Conservation (phyloP, 1,140 invertebrate genomes). For the Choristoneura fumiferana region DNA sequence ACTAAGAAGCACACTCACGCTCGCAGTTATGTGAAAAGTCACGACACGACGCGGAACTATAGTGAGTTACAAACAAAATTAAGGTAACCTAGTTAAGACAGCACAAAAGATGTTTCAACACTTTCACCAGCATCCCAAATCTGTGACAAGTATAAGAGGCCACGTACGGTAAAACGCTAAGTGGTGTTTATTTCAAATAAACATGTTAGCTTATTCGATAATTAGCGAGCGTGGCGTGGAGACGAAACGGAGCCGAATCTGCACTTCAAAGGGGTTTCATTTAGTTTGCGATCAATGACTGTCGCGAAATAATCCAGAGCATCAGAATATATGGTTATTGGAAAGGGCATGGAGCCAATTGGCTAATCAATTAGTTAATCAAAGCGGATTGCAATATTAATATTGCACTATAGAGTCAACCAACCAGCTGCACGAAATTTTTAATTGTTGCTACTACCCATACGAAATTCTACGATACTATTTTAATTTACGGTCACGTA, state of each 20-base stretch:
- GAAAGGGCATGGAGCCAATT: too few relatives aligned
- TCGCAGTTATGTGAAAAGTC: constrained; percentile 9
- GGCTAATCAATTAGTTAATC: too few relatives aligned
- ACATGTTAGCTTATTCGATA: neutral
- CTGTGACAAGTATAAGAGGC: neutral
- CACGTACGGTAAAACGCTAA: neutral
- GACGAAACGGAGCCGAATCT: neutral
- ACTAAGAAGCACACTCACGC: constrained; percentile 10
- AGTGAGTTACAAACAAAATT: constrained; percentile 10
- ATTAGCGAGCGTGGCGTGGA: neutral
- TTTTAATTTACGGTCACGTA: too few relatives aligned
- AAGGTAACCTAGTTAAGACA: constrained; percentile 5
- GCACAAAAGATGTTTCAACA: neutral
- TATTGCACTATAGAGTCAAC: too few relatives aligned
- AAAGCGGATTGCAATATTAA: too few relatives aligned
- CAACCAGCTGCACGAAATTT: too few relatives aligned
- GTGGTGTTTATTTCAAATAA: constrained; percentile 12
- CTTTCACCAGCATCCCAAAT: constrained; percentile 8
- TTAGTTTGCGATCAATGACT: too few relatives aligned
- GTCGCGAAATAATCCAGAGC: too few relatives aligned
- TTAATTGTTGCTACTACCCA: too few relatives aligned
- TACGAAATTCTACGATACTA: too few relatives aligned
- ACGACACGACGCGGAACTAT: constrained; percentile 15
- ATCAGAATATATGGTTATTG: too few relatives aligned
- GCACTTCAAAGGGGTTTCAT: too few relatives aligned